Percentiles rank a stretch among this genome's conserved stretches.
phyloP scores from a whole-genome alignment of 1,140 invertebrate species.

The Maniola jurtina region DNA sequence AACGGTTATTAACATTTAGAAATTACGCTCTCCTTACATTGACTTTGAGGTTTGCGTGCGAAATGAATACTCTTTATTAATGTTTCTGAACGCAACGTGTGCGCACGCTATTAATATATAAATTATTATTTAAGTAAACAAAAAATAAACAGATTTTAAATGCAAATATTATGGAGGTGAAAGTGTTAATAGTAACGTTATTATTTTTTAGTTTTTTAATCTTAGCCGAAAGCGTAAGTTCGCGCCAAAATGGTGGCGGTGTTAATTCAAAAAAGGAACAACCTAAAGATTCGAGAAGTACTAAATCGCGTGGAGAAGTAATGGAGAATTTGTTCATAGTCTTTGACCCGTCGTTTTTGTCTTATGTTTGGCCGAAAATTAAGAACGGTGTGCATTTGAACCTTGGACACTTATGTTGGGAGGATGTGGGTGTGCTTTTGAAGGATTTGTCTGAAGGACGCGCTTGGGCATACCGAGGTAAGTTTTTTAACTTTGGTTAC shows the following conservation, averaged over 20 bases:
- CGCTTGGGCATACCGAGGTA: constrained; percentile 72
- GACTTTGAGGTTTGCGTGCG: constrained; percentile 32
- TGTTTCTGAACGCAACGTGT: constrained; percentile 36
- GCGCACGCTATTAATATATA: constrained; percentile 33
- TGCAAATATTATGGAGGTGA: constrained; percentile 39
- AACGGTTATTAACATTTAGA: constrained; percentile 42
- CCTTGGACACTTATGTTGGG: constrained; percentile 59
- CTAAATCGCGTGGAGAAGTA: constrained; percentile 41
- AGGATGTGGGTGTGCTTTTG: constrained; percentile 62
- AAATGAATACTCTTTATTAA: constrained; percentile 33
- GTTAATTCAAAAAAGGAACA: constrained; percentile 43
- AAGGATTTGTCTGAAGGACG: constrained; percentile 65
- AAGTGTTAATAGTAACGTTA: constrained; percentile 41
- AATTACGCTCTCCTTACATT: constrained; percentile 40
- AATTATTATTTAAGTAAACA: background rate
- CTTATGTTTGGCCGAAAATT: constrained; percentile 74
- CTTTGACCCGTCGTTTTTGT: constrained; percentile 71
- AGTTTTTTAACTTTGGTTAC: constrained; percentile 35
- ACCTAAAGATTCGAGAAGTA: constrained; percentile 39
- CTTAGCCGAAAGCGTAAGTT: constrained; percentile 34
- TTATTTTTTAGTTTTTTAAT: constrained; percentile 44
- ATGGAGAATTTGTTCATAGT: constrained; percentile 69
- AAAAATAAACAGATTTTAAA: constrained; percentile 22
- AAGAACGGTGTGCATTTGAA: constrained; percentile 70
- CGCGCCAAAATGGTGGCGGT: constrained; percentile 35